phyloP scores from a whole-genome alignment of 2,113 vertebrate genomes.

The Cyphomyrus discorhynchus region DNA sequence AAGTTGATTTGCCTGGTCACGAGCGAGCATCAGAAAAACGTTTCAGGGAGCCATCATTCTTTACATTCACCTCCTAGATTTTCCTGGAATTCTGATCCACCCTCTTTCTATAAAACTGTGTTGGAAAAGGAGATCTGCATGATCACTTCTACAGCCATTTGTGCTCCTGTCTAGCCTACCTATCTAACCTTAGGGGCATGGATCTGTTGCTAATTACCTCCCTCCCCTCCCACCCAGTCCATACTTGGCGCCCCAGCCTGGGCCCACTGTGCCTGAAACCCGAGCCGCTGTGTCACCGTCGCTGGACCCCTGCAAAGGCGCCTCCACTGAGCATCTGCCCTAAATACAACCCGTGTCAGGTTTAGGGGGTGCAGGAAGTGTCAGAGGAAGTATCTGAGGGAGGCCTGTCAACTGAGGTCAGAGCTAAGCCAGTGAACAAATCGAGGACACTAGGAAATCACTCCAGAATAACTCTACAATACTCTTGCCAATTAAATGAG shows the following conservation, averaged over 20 bases:
- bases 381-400: constrained; percentile 1
- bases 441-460: background rate
- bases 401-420: background rate
- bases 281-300: background rate
- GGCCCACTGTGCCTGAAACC: background rate
- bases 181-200: background rate
- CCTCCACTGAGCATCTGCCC: background rate
- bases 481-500: background rate
- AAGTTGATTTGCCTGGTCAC: background rate
- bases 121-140: background rate
- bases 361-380: constrained; percentile 8
- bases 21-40: background rate
- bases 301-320: too few relatives aligned
- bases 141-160: background rate
- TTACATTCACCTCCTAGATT: background rate
- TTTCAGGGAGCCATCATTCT: background rate
- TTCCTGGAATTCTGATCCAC: background rate
- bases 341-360: constrained; percentile 30
- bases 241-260: background rate
- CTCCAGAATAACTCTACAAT: background rate
- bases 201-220: background rate
- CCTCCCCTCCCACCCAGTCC: background rate
- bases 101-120: background rate
- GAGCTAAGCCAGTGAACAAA: background rate
- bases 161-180: background rate